Percentiles rank a stretch among this genome's conserved stretches.
Evolutionary conservation across 2,113 vertebrate species (phyloP).

Genomic region (Heliornis fulica): DNA sequence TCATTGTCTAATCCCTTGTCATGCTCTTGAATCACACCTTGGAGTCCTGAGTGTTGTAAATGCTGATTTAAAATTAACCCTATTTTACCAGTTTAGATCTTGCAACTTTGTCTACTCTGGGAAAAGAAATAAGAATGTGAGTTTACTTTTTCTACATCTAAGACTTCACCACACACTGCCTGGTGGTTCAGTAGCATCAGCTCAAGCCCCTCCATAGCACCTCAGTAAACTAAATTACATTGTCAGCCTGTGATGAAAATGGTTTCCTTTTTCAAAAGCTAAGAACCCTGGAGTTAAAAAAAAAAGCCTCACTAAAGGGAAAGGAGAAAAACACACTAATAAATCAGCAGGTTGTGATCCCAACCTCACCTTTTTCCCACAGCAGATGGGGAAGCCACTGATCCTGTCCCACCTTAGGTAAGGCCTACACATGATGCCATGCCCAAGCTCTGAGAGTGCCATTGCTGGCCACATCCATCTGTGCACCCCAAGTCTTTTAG

Average conservation of each 20-base stretch:
- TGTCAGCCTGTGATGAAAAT: not conserved
- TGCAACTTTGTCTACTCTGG: not conserved
- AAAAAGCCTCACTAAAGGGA: not conserved
- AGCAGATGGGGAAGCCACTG: not conserved
- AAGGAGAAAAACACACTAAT: not conserved
- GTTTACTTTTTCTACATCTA: not conserved
- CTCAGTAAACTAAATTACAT: not conserved
- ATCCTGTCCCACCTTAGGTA: not conserved
- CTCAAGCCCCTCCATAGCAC: not conserved
- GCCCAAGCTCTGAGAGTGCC: rapidly evolving
- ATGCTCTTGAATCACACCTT: not conserved
- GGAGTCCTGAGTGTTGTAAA: not conserved
- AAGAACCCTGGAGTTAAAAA: not conserved
- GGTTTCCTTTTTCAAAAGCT: not conserved
- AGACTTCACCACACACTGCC: not conserved
- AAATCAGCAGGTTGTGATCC: not conserved
- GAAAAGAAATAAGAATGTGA: not conserved
- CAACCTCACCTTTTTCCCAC: not conserved
- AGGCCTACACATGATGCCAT: rapidly evolving
- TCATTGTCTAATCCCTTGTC: not conserved
- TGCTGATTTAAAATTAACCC: not conserved
- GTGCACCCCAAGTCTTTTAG: not conserved
- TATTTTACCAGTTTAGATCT: not conserved
- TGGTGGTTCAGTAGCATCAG: not conserved
- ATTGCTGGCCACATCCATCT: not conserved